Evolutionary conservation across 2,113 vertebrate genomes (phyloP), one percentile per base, ranked within the genome.

Genomic region (Trichomycterus rosablanca): DNA sequence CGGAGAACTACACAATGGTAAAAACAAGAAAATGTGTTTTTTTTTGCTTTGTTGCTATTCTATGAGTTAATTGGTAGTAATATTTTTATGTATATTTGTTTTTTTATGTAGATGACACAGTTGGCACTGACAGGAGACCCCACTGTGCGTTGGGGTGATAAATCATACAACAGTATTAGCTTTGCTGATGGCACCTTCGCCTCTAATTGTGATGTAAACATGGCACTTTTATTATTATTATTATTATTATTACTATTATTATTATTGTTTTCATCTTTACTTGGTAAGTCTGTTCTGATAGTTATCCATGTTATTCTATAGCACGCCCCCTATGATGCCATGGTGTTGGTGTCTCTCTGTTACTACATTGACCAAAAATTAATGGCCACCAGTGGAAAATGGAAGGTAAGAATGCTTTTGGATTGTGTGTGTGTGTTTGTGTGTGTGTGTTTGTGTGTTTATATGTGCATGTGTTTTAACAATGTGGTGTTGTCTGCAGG

Each of bases 311-410:
- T 2, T 72, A 14, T 19, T 2, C 71, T 83, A 30, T 72, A 99
- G 96, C 96, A 99, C 70, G 71, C 94, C 1, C 93, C 96, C 2
- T 91, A 81, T 40, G 96, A 99, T 74, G 96, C 82, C 51, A 99
- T 99, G 92, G 87, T 91, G 11, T 53, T 94, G 63, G 85, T 98
- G 69, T 80, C 80, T 15, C 42, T 93, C 74, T 80, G 80, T 26
- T 54, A 83, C 79, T 89, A 86, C 43, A 11, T 87, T 0, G 93
- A 99, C 70, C 77, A 91, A 75, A 88, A 87, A 59, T 42, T 97
- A 51, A 63, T 84, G 67, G 87, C 89, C 63, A 81, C 71, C 34
- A 86, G 89, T 37, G 96, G 95, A 57, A 87, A 80, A 56, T 99
- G 96, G 96, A 92, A 92, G 93, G 95, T 97, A 87, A 74, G 19